phyloP scores from a whole-genome alignment of 2,888 invertebrate genomes.

The Drosophila putrida region DNA sequence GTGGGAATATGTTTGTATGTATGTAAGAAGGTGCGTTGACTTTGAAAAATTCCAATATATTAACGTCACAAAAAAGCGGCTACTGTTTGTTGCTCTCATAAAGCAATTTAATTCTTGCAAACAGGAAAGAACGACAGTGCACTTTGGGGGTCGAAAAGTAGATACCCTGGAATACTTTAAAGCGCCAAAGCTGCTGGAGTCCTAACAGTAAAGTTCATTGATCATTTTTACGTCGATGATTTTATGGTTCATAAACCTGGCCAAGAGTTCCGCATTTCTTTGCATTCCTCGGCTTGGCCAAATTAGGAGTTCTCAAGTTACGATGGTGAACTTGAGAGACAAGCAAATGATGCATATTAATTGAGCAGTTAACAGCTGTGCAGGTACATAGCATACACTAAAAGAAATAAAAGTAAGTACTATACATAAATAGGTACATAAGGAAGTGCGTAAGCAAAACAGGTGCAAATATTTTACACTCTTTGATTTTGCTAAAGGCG shows the following conservation, averaged over 20 bases:
- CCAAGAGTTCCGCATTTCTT: slow-evolving; percentile 5
- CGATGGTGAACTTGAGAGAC: slow-evolving; percentile 11
- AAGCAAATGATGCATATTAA: slow-evolving; percentile 11
- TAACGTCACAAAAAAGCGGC: slow-evolving; percentile 2
- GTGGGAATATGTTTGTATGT: no score
- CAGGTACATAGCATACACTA: slow-evolving; percentile 1
- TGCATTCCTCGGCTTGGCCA: slow-evolving; percentile 1
- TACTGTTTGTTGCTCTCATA: slow-evolving; percentile 7
- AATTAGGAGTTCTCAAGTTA: slow-evolving; percentile 26
- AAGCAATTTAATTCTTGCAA: neutral
- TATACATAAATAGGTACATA: slow-evolving; percentile 25
- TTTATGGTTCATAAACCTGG: neutral
- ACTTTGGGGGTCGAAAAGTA: neutral
- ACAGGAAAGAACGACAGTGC: neutral
- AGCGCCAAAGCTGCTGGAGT: neutral
- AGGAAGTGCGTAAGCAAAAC: slow-evolving; percentile 47
- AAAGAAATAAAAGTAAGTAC: slow-evolving; percentile 5
- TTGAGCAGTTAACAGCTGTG: slow-evolving; percentile 27
- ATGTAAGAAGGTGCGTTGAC: neutral
- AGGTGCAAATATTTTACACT: slow-evolving; percentile 43
- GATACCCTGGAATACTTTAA: slow-evolving; percentile 1
- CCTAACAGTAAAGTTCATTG: neutral
- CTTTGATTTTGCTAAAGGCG: slow-evolving; percentile 31
- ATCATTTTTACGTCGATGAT: neutral
- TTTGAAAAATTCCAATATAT: neutral